These are phyloP conservation scores for Acanthosepion esculentum DNA, from an alignment of 2,888 invertebrate genomes.

Conservation along the genomic window DNA sequence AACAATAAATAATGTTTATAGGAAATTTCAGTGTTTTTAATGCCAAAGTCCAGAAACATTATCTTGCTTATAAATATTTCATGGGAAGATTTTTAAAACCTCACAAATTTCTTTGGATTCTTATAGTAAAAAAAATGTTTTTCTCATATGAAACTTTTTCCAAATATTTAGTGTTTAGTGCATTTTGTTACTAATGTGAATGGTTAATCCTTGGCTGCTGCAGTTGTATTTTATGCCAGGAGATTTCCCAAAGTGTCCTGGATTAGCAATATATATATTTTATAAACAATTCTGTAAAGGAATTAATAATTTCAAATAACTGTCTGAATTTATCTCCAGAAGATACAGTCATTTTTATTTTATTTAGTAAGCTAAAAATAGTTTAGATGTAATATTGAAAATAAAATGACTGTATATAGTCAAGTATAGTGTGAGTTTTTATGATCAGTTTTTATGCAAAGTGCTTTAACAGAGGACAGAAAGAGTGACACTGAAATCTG, in stretches of 20 bases:
- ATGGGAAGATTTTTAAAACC: background rate
- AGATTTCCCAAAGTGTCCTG: background rate
- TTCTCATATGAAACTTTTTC: background rate
- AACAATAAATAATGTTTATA: background rate
- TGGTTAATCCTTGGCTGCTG: background rate
- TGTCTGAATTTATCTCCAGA: background rate
- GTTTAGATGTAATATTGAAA: background rate
- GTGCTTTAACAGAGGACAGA: too few species aligned
- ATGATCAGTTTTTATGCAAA: too few species aligned
- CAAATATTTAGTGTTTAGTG: background rate
- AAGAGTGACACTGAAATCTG: too few species aligned
- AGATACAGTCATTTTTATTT: background rate
- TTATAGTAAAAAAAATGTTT: background rate
- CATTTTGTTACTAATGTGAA: background rate
- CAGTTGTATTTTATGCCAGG: background rate
- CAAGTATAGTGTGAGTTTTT: too few species aligned
- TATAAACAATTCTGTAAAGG: background rate
- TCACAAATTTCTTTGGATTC: conserved; percentile 33
- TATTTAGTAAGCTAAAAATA: background rate
- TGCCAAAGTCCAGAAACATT: background rate
- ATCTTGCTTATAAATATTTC: conserved; percentile 11
- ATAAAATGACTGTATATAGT: background rate
- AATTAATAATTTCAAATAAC: background rate
- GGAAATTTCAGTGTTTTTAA: background rate
- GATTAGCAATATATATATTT: background rate